Percentiles rank a stretch among this genome's conserved stretches.
Conservation (phyloP, 1,140 invertebrate genomes). For the Helicoverpa armigera region DNA sequence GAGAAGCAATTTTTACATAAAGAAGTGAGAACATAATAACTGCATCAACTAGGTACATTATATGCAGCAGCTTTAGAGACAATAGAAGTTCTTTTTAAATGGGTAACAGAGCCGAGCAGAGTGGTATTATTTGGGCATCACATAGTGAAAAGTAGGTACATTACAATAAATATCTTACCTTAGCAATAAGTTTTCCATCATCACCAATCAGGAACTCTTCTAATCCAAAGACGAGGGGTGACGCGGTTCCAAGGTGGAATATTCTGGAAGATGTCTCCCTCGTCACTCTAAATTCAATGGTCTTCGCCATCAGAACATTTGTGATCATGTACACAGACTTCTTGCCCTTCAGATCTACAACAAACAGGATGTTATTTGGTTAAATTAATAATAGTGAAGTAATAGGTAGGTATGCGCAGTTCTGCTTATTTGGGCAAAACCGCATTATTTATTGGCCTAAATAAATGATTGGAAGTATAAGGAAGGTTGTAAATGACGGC, state of each 20-base stretch:
- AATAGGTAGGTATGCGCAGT: too few species aligned
- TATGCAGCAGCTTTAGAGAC: too few species aligned
- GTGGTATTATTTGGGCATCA: too few species aligned
- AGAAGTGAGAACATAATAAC: too few species aligned
- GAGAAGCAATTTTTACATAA: neutral
- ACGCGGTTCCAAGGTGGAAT: constrained; percentile 83
- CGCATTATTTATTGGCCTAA: too few species aligned
- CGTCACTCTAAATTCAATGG: constrained; percentile 84
- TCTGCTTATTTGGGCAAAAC: too few species aligned
- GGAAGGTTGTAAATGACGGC: too few species aligned
- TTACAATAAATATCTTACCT: constrained; percentile 65
- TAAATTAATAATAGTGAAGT: too few species aligned
- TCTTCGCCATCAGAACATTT: constrained; percentile 83
- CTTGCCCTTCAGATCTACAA: constrained; percentile 81
- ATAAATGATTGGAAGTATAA: too few species aligned
- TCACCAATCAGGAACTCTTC: constrained; percentile 82
- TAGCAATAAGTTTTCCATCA: constrained; percentile 80
- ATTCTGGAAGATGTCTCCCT: constrained; percentile 82
- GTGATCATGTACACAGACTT: constrained; percentile 85
- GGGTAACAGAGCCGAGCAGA: too few species aligned
- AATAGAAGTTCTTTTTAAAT: too few species aligned
- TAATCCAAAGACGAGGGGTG: constrained; percentile 82
- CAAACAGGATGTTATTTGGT: constrained; percentile 28
- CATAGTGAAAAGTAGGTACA: neutral
- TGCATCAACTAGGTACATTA: too few species aligned